Base-by-base conservation (phyloP, 2,888 invertebrate genomes). In the Ochropleura leucogaster region DNA sequence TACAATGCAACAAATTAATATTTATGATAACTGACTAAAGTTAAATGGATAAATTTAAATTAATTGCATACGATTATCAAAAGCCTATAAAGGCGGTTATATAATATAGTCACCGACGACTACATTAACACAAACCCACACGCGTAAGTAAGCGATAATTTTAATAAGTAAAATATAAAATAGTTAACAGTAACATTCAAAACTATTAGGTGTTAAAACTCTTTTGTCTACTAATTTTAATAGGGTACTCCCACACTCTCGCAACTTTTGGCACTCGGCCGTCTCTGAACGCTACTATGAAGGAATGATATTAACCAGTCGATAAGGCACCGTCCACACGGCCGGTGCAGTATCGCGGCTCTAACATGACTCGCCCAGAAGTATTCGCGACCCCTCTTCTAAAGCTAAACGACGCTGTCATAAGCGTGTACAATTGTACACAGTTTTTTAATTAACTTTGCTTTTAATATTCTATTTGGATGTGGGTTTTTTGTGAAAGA, bases 41-140 rank as follows among this genome's bases (percentile, higher is more conserved):
- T 85, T 82, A 83, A 87, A 90, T 86, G 88, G 85, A 88, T 90
- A 90, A 87, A 81, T 84, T 88, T 20, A 84, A 83, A 87, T 82
- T 82, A 85, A 88, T 87, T 84, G 88, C 89, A 89, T 87, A 83
- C 86, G 81, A 87, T 83, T 85, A 81, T 85, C 79, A 79, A 84
- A 89, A 89, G 89, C 88, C 88, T 83, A 65, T 69, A 71, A 60
- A 75, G 84, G 85, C 84, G 74, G 72, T 73, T 80, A 76, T 77
- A 68, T 79, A 80, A 81, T 82, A 82, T 85, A 85, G 89, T 89
- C 89, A 88, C 88, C 88, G 86, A 84, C 77, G 89, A 95, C 96
- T 94, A 90, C 96, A 95, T 94, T 92, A 90, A 95, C 96, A 95
- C 96, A 96, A 95, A 96, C 95, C 96, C 95, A 96, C 96, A 95